Conservation (phyloP, 2,888 invertebrate species). For the Alentia gelatinosa region DNA sequence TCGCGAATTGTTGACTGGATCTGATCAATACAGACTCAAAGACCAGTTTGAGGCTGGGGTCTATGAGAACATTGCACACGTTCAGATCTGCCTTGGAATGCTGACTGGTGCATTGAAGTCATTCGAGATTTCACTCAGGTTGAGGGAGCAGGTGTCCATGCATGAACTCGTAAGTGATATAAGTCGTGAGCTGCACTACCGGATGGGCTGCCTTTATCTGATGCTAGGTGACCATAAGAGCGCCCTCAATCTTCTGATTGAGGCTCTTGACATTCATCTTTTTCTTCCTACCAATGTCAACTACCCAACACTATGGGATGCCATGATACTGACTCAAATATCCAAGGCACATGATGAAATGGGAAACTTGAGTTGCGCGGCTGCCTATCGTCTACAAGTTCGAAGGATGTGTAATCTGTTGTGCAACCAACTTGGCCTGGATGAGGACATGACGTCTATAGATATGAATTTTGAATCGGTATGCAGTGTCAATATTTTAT, state of each 20-base stretch:
- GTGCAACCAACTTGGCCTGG: neutral
- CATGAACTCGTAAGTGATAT: neutral
- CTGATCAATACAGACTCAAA: neutral
- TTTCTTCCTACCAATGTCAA: neutral
- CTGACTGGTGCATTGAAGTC: neutral
- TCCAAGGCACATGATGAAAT: neutral
- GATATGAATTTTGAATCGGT: neutral
- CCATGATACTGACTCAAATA: neutral
- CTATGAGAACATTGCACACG: neutral
- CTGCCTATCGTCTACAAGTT: neutral
- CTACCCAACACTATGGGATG: neutral
- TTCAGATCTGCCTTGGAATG: neutral
- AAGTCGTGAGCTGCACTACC: neutral
- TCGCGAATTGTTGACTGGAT: neutral
- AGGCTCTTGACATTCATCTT: neutral
- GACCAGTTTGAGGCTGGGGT: slow-evolving; percentile 6
- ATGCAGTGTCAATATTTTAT: neutral
- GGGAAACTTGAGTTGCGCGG: neutral
- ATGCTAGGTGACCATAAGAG: neutral
- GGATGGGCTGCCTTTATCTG: neutral
- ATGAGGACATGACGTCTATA: neutral
- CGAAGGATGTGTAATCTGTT: neutral
- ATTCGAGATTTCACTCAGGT: neutral
- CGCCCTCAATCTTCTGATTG: neutral
- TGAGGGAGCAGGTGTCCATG: neutral